These are phyloP conservation scores for Apostichopus californicus DNA, from an alignment of 35 echinoderm and acorn worm species.

Conservation along the genomic window DNA sequence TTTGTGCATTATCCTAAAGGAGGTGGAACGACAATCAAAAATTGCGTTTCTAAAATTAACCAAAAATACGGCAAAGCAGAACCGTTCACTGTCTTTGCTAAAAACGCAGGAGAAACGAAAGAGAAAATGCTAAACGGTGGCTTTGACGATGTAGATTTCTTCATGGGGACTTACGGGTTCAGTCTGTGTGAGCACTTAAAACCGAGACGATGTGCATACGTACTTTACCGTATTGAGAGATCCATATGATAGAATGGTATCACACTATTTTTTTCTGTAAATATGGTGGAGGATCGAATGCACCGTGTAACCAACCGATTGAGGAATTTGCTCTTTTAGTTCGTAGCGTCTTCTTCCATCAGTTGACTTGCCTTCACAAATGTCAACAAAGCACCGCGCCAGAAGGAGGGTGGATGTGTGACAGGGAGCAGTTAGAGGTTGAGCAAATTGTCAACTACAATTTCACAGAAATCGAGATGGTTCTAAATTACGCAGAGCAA, in stretches of 20 bases:
- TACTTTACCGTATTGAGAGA: constrained; percentile 26
- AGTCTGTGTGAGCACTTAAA: too few relatives aligned
- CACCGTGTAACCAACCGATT: too few relatives aligned
- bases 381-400: background rate
- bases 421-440: constrained; percentile 14
- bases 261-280: constrained; percentile 44
- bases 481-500: too few relatives aligned
- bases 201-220: too few relatives aligned
- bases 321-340: too few relatives aligned
- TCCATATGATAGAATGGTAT: constrained; percentile 23
- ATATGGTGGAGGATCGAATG: too few relatives aligned
- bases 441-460: constrained; percentile 1
- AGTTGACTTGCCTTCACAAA: background rate
- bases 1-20: constrained; percentile 42
- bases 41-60: background rate
- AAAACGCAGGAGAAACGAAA: constrained; percentile 10
- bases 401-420: background rate
- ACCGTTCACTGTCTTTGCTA: background rate
- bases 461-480: background rate
- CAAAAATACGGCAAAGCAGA: background rate
- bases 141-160: too few relatives aligned
- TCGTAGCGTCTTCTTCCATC: too few relatives aligned
- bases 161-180: too few relatives aligned
- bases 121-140: constrained; percentile 1
- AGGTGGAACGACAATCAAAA: constrained; percentile 4